Percentiles rank a stretch among this genome's conserved stretches.
These are phyloP conservation scores for Chymomyza costata DNA, from an alignment of 1,140 invertebrate species.

Conservation along the genomic window DNA sequence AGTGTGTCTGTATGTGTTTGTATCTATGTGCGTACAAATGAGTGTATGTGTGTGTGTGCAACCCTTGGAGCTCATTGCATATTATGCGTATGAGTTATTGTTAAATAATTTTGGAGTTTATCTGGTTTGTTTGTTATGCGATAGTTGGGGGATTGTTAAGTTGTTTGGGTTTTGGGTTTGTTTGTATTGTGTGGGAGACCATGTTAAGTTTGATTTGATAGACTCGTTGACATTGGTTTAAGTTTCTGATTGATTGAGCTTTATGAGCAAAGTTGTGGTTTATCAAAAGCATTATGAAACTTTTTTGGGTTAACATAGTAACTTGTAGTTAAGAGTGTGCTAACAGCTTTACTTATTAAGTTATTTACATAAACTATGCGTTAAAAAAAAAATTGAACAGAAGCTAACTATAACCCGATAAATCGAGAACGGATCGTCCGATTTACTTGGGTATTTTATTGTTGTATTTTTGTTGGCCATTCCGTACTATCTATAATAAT, in stretches of 20 bases:
- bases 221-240: neutral
- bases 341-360: neutral
- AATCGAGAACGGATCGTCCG: too few species aligned
- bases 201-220: conserved; percentile 14
- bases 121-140: conserved; percentile 14
- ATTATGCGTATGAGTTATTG: conserved; percentile 33
- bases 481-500: too few species aligned
- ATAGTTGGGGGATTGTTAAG: conserved; percentile 11
- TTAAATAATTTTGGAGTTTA: conserved; percentile 31
- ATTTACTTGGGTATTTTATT: too few species aligned
- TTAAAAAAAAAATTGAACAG: too few species aligned
- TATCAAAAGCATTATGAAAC: too few species aligned
- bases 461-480: too few species aligned
- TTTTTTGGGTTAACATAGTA: too few species aligned
- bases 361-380: neutral
- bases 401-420: too few species aligned
- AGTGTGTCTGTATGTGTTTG: conserved; percentile 14
- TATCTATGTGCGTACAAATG: conserved; percentile 13
- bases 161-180: conserved; percentile 1
- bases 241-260: conserved; percentile 1
- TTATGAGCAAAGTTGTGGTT: too few species aligned
- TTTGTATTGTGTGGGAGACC: too few species aligned
- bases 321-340: too few species aligned
- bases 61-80: conserved; percentile 33
- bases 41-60: conserved; percentile 8